These are phyloP conservation scores for Gnathonemus longibarbis DNA, from an alignment of 2,113 vertebrate genomes.

Conservation along the genomic window DNA sequence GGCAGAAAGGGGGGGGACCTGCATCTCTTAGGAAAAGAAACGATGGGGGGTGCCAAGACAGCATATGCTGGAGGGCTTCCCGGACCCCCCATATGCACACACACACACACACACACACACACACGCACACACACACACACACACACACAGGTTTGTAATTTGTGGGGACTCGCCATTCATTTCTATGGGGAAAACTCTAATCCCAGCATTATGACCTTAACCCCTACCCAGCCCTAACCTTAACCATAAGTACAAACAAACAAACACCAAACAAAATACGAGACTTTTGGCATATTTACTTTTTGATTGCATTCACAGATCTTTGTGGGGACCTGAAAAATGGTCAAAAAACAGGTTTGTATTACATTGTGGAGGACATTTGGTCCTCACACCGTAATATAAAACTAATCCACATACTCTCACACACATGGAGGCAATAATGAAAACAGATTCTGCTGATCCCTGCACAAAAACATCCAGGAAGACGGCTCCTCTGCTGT, in stretches of 20 bases:
- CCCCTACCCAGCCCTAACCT: not conserved
- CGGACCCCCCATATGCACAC: slow-evolving; percentile 18
- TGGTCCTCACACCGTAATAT: not conserved
- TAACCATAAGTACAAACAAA: not conserved
- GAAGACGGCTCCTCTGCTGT: slow-evolving; percentile 34
- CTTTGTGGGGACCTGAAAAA: too few relatives aligned
- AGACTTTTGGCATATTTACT: not conserved
- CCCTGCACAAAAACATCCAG: slow-evolving; percentile 23
- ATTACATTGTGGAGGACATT: not conserved
- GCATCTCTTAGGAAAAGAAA: slow-evolving; percentile 33
- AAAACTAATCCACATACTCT: not conserved
- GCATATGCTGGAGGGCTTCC: slow-evolving; percentile 42
- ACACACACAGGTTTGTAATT: not conserved
- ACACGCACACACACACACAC: not conserved
- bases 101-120: not conserved
- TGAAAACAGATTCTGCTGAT: slow-evolving; percentile 22
- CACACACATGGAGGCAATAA: slow-evolving; percentile 3
- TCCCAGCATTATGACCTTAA: not conserved
- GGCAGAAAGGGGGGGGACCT: not conserved
- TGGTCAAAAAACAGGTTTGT: too few relatives aligned
- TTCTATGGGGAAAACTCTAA: not conserved
- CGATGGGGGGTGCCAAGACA: slow-evolving; percentile 25
- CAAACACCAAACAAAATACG: not conserved
- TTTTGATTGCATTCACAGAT: not conserved
- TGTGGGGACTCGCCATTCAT: not conserved